Percentiles rank a stretch among this genome's conserved stretches.
Conservation (phyloP, 2,113 vertebrate species). For the Paramormyrops kingsleyae region DNA sequence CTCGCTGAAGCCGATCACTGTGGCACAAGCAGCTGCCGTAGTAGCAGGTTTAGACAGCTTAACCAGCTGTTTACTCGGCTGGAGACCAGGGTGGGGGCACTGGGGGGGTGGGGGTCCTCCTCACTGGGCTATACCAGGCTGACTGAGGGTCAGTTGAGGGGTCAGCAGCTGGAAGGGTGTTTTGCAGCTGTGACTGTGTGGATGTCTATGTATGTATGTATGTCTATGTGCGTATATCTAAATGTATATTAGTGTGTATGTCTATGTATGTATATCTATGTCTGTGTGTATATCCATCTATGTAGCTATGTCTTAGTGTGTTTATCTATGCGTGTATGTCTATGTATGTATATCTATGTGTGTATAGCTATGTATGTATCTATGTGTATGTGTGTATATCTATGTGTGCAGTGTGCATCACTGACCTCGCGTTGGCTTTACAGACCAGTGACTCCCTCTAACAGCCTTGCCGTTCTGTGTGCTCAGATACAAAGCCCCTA, state of each 20-base stretch:
- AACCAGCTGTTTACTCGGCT: conserved; percentile 6
- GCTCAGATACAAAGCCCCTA: background rate
- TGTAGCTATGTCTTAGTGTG: too few relatives aligned
- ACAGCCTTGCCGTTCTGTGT: background rate
- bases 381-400: background rate
- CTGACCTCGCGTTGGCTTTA: background rate
- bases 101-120: background rate
- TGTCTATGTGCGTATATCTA: too few relatives aligned
- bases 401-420: background rate
- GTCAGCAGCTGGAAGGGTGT: background rate
- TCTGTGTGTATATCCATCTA: too few relatives aligned
- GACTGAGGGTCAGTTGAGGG: background rate
- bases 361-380: background rate
- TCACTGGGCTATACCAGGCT: background rate
- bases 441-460: background rate
- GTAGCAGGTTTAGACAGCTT: conserved; percentile 9
- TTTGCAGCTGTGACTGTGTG: background rate
- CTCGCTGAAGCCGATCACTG: background rate
- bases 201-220: too few relatives aligned
- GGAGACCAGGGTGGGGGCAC: background rate
- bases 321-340: background rate
- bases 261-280: too few relatives aligned
- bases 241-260: too few relatives aligned
- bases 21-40: conserved; percentile 2
- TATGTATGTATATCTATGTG: background rate